These are phyloP conservation scores for Drosophila tristis DNA, from an alignment of 1,140 invertebrate genomes.

Conservation along the genomic window DNA sequence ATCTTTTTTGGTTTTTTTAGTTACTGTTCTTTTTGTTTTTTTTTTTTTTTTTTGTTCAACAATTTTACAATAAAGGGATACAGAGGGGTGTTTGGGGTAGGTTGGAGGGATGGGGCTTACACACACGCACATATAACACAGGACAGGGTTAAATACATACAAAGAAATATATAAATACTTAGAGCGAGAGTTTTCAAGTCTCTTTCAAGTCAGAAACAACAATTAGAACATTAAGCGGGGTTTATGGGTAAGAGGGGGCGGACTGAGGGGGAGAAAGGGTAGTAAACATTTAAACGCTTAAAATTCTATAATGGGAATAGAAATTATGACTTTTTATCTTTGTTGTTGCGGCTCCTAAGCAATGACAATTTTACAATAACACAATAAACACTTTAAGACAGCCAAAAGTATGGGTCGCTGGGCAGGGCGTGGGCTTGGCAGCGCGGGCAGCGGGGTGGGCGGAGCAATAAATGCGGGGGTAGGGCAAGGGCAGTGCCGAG, in stretches of 20 bases:
- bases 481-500: conserved; percentile 6
- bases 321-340: conserved; percentile 5
- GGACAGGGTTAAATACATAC: conserved; percentile 37
- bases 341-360: conserved; percentile 58
- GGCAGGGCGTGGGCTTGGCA: conserved; percentile 18
- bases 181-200: conserved; percentile 26
- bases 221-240: conserved; percentile 50
- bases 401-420: conserved; percentile 27
- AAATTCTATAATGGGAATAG: conserved; percentile 29
- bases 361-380: conserved; percentile 76
- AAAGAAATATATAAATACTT: conserved; percentile 55
- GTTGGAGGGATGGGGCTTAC: conserved; percentile 35
- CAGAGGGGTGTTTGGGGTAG: conserved; percentile 6
- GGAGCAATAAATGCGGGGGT: conserved; percentile 42
- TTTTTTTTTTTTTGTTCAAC: conserved; percentile 32
- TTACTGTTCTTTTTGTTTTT: conserved; percentile 18
- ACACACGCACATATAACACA: conserved; percentile 46
- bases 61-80: conserved; percentile 62
- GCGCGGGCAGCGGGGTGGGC: conserved; percentile 19
- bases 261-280: conserved; percentile 16
- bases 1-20: conserved; percentile 38
- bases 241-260: conserved; percentile 24
- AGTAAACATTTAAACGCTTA: conserved; percentile 65
- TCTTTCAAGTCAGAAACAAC: conserved; percentile 37
- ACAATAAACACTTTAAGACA: conserved; percentile 58